Evolutionary conservation across 2,797 vertebrate genomes (phyloP).

Genomic region (Liparis tanakae): DNA sequence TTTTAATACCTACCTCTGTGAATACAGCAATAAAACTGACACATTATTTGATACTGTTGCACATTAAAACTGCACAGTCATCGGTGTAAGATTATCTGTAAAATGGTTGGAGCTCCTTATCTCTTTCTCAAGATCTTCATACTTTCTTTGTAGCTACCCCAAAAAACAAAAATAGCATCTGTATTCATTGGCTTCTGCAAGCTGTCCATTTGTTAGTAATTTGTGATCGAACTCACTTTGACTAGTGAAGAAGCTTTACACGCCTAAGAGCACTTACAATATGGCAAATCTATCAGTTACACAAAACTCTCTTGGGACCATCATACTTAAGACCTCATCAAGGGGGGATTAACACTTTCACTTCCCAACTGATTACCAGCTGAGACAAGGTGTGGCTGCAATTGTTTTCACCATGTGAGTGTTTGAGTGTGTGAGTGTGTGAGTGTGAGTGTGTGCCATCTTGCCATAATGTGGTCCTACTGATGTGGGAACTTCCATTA

Average conservation of each 20-base stretch:
- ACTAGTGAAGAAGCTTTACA: constrained; percentile 15
- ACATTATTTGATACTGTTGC: not conserved
- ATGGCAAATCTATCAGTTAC: not conserved
- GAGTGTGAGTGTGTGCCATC: too few species aligned
- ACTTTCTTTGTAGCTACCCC: constrained; percentile 4
- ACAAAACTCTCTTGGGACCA: constrained; percentile 3
- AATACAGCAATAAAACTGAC: constrained; percentile 14
- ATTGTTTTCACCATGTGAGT: not conserved
- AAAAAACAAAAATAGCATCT: not conserved
- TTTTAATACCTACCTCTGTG: constrained; percentile 7
- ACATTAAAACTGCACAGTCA: constrained; percentile 16
- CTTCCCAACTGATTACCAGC: constrained; percentile 8
- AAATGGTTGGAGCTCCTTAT: constrained; percentile 14
- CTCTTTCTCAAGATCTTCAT: not conserved
- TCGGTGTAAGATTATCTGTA: constrained; percentile 13
- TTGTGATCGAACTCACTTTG: constrained; percentile 9
- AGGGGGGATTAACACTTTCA: constrained; percentile 3
- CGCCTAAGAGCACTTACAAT: not conserved
- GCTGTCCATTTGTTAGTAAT: constrained; percentile 27
- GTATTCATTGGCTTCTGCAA: constrained; percentile 5
- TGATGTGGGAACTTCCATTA: not conserved
- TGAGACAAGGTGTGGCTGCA: not conserved
- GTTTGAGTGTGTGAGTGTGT: too few species aligned
- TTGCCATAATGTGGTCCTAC: not conserved
- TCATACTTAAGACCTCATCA: constrained; percentile 25